These are phyloP conservation scores for Xylota sylvarum DNA, from an alignment of 2,888 invertebrate species.

Conservation along the genomic window DNA sequence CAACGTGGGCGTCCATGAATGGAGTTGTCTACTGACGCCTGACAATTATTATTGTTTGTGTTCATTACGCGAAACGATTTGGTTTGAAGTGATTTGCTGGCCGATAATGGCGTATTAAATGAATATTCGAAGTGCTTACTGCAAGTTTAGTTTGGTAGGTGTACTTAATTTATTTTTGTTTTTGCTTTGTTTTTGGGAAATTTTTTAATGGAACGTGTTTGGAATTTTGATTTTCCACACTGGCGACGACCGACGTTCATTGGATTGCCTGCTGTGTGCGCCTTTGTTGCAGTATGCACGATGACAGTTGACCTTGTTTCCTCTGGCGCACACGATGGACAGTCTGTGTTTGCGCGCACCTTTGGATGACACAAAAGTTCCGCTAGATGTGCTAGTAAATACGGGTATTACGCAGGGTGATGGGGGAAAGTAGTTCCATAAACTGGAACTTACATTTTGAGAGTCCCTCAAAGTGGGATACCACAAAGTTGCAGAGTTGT, in stretches of 20 bases:
- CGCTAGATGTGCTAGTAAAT: conserved; percentile 44
- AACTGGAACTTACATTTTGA: not conserved
- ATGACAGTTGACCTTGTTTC: conserved; percentile 62
- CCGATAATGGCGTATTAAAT: conserved; percentile 30
- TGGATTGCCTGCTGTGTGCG: conserved; percentile 17
- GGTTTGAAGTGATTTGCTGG: conserved; percentile 25
- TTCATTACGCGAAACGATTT: conserved; percentile 32
- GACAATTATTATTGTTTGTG: conserved; percentile 29
- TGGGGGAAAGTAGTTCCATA: not conserved
- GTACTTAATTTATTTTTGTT: conserved; percentile 22
- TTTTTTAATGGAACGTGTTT: conserved; percentile 25
- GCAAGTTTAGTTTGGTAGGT: conserved; percentile 53
- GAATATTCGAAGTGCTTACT: conserved; percentile 59
- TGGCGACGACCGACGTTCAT: not conserved
- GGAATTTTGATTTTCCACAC: conserved; percentile 26
- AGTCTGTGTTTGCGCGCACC: not conserved
- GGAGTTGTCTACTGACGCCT: conserved; percentile 1
- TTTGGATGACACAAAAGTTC: conserved; percentile 51
- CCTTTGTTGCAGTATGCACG: conserved; percentile 2
- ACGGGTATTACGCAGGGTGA: not conserved
- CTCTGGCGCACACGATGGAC: conserved; percentile 8
- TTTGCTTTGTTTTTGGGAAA: conserved; percentile 10
- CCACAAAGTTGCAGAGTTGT: not conserved
- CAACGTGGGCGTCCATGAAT: conserved; percentile 2
- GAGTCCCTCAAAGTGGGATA: not conserved